phyloP scores from a whole-genome alignment of 2,888 invertebrate species.

The Craniophora ligustri region DNA sequence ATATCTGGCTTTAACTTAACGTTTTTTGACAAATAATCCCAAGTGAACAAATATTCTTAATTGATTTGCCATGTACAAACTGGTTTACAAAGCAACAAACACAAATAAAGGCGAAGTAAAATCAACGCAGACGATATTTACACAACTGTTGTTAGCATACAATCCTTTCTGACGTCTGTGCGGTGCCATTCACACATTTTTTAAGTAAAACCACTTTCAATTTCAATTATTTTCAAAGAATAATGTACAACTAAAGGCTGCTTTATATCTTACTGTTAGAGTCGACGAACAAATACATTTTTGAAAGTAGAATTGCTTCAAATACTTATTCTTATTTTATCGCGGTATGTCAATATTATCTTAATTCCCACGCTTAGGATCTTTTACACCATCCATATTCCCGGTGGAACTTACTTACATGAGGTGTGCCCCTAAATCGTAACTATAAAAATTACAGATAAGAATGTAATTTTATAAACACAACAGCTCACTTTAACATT shows the following conservation, averaged over 20 bases:
- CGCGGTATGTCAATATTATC: too few species aligned
- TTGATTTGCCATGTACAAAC: neutral
- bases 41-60: neutral
- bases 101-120: conserved; percentile 19
- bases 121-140: conserved; percentile 28
- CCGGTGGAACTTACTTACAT: too few species aligned
- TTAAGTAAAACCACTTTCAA: conserved; percentile 23
- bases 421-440: too few species aligned
- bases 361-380: too few species aligned
- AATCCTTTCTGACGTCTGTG: conserved; percentile 33
- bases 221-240: conserved; percentile 22
- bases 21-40: neutral
- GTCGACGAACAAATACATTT: neutral
- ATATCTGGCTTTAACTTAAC: too few species aligned
- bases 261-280: neutral
- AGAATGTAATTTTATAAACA: too few species aligned
- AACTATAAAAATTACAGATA: too few species aligned
- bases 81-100: neutral
- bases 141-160: conserved; percentile 27
- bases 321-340: too few species aligned
- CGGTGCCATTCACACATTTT: conserved; percentile 20
- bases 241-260: neutral
- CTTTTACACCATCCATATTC: too few species aligned
- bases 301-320: too few species aligned
- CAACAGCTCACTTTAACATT: too few species aligned